Evolutionary conservation across 1,140 invertebrate genomes (phyloP).

Genomic region (Zaprionus africanus): DNA sequence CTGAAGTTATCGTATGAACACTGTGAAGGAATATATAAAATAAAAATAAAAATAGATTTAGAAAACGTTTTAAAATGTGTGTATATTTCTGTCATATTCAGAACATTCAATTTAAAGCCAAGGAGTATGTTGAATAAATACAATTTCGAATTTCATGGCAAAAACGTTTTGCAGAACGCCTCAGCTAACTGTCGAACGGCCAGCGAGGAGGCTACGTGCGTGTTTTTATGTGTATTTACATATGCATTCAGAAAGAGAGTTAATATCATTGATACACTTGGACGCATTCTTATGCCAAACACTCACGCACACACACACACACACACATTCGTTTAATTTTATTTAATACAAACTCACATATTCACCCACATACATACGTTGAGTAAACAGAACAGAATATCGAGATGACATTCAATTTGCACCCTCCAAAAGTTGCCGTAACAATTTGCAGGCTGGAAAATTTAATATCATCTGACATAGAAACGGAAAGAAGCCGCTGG

Average conservation of each 20-base stretch:
- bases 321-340: conserved; percentile 16
- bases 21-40: not conserved
- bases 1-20: too few species aligned
- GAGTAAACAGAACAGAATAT: not conserved
- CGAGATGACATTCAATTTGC: conserved; percentile 3
- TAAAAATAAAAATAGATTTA: not conserved
- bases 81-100: not conserved
- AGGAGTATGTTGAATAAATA: not conserved
- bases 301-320: conserved; percentile 20
- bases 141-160: not conserved
- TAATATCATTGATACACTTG: conserved; percentile 75
- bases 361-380: conserved; percentile 7
- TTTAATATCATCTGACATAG: not conserved
- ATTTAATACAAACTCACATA: not conserved
- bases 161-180: conserved; percentile 10
- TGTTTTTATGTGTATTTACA: conserved; percentile 40
- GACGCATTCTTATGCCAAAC: conserved; percentile 60
- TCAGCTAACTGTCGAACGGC: not conserved
- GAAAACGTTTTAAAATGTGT: not conserved
- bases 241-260: conserved; percentile 48
- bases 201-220: not conserved
- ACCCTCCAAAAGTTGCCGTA: not conserved
- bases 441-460: not conserved
- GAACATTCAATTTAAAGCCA: not conserved
- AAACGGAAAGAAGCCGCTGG: not conserved